Conservation (phyloP, 2,888 invertebrate genomes). For the Drosophila suboccidentalis region DNA sequence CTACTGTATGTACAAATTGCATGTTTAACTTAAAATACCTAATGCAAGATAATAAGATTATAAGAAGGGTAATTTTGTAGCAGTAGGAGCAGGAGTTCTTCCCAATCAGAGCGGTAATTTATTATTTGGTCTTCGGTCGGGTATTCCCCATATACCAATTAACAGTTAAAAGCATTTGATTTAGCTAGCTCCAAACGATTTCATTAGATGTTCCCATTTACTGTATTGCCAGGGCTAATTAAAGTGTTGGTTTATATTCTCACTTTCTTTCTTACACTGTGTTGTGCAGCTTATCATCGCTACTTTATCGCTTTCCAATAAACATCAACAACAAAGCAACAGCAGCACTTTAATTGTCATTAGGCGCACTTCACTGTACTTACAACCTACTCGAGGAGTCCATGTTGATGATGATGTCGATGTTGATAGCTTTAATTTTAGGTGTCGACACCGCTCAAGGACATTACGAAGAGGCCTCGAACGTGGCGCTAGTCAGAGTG, state of each 20-base stretch:
- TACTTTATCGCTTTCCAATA: conserved; percentile 76
- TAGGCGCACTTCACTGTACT: conserved; percentile 65
- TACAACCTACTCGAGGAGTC: conserved; percentile 50
- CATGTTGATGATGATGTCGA: conserved; percentile 44
- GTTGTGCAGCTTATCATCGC: conserved; percentile 58
- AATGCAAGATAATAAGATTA: background rate
- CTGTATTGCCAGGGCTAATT: conserved; percentile 58
- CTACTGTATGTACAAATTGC: background rate
- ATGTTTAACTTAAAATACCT: background rate
- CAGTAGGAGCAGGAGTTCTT: background rate
- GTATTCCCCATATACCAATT: conserved; percentile 73
- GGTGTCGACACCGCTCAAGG: conserved; percentile 77
- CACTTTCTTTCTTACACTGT: conserved; percentile 1
- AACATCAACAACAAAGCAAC: conserved; percentile 37
- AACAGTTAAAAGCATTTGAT: conserved; percentile 77
- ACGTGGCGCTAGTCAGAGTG: conserved; percentile 28
- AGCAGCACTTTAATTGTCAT: conserved; percentile 74
- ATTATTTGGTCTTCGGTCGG: conserved; percentile 52
- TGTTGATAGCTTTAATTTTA: conserved; percentile 74
- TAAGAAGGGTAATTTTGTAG: conserved; percentile 1
- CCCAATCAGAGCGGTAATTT: conserved; percentile 68
- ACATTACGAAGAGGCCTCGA: conserved; percentile 57
- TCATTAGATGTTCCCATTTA: conserved; percentile 60
- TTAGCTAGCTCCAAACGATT: conserved; percentile 64
- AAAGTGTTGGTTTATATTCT: conserved; percentile 54